Percentiles rank a stretch among this genome's conserved stretches.
phyloP scores from a whole-genome alignment of 1,140 invertebrate genomes.

The Lepidurus apus region DNA sequence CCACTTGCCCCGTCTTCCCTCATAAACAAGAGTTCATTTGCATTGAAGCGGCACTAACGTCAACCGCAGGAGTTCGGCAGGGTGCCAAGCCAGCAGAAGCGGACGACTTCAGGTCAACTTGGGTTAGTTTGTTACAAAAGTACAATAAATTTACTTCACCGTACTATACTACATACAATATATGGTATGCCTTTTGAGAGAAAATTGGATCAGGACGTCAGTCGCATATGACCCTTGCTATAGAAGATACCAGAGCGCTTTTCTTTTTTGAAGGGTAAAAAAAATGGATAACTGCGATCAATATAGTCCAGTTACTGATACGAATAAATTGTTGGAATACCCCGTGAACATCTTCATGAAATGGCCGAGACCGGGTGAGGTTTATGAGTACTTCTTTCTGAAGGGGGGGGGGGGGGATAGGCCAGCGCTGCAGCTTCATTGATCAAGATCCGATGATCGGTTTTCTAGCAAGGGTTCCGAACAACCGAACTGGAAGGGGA shows the following conservation, averaged over 20 bases:
- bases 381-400: neutral
- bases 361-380: neutral
- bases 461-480: neutral
- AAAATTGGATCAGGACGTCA: neutral
- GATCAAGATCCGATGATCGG: constrained; percentile 18
- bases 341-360: neutral
- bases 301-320: constrained; percentile 5
- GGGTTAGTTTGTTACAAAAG: neutral
- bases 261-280: neutral
- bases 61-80: constrained; percentile 8
- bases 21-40: constrained; percentile 22
- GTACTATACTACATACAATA: neutral
- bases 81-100: neutral
- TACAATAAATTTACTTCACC: neutral
- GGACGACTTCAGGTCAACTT: neutral
- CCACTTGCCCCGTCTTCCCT: constrained; percentile 9
- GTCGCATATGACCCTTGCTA: neutral
- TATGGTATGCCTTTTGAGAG: neutral
- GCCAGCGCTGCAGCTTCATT: constrained; percentile 4
- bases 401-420: neutral
- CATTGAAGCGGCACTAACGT: constrained; percentile 17
- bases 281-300: neutral
- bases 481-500: constrained; percentile 11
- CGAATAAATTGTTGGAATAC: neutral
- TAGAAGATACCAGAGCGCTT: neutral